Evolutionary conservation across 2,113 vertebrate genomes (phyloP).

Genomic region (Larimichthys polyactis): DNA sequence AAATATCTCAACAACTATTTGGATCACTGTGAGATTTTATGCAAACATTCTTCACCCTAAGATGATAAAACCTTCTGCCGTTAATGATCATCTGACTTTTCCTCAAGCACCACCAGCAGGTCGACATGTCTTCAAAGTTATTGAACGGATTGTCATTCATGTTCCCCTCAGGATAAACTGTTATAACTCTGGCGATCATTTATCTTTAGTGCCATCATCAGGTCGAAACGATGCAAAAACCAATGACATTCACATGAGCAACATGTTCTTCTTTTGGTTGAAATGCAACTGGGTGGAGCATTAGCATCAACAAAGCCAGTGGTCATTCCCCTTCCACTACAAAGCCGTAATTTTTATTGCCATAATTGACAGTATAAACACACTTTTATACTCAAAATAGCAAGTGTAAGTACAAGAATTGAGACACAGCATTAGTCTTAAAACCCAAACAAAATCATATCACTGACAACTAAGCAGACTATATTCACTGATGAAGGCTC

Average conservation of each 20-base stretch:
- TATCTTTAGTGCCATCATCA: background rate
- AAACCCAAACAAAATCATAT: background rate
- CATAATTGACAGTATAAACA: no score
- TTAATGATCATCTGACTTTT: background rate
- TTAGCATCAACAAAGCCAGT: no score
- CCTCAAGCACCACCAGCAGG: background rate
- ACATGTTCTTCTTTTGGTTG: no score
- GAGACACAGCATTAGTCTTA: background rate
- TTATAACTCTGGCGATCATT: background rate
- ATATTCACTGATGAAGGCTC: background rate
- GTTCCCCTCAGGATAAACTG: background rate
- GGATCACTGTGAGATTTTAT: background rate
- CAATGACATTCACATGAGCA: background rate
- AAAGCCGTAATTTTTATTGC: no score
- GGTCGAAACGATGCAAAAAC: background rate
- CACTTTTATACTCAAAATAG: no score
- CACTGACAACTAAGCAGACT: background rate
- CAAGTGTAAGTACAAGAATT: no score
- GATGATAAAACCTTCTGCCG: background rate
- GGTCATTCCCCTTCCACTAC: no score
- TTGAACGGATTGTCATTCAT: background rate
- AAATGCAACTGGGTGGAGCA: no score
- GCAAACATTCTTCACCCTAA: background rate
- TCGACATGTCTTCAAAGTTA: background rate
- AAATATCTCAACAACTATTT: background rate